Evolutionary conservation across 2,113 vertebrate species (phyloP).

Genomic region (Ageneiosus marmoratus): DNA sequence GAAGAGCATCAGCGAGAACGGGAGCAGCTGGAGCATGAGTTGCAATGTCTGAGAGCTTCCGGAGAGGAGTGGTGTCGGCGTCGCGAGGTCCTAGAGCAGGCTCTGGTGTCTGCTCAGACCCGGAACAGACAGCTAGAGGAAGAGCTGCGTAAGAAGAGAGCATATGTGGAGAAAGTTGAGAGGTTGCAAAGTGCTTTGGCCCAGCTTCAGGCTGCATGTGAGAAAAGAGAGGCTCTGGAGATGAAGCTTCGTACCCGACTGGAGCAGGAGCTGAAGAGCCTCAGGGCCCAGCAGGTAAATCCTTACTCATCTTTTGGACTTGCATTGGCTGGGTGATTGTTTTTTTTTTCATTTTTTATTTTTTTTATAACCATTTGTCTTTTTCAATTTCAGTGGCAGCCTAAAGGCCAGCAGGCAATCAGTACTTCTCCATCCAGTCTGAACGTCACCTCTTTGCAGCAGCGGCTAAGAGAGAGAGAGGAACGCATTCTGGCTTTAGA

Average conservation of each 20-base stretch:
- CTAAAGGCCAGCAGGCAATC: conserved; percentile 52
- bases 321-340: not conserved
- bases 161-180: conserved; percentile 95
- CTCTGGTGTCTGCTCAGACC: conserved; percentile 80
- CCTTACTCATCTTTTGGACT: not conserved
- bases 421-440: conserved; percentile 60
- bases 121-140: conserved; percentile 86
- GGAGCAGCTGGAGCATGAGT: conserved; percentile 84
- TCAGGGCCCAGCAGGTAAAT: conserved; percentile 89
- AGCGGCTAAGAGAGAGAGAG: conserved; percentile 90
- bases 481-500: conserved; percentile 91
- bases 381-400: conserved; percentile 76
- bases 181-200: conserved; percentile 87
- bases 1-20: conserved; percentile 89
- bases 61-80: conserved; percentile 88
- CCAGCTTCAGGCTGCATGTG: conserved; percentile 94
- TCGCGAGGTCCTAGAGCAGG: conserved; percentile 86
- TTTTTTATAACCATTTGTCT: not conserved
- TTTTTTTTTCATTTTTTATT: too few relatives aligned
- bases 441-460: conserved; percentile 74
- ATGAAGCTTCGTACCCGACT: conserved; percentile 86
- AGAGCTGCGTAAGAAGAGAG: conserved; percentile 88
- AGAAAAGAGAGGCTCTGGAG: conserved; percentile 92
- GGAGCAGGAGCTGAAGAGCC: conserved; percentile 93
- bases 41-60: conserved; percentile 77